Base-by-base conservation (phyloP, 2,888 invertebrate species). In the Rhimphoctona megacephalus region DNA sequence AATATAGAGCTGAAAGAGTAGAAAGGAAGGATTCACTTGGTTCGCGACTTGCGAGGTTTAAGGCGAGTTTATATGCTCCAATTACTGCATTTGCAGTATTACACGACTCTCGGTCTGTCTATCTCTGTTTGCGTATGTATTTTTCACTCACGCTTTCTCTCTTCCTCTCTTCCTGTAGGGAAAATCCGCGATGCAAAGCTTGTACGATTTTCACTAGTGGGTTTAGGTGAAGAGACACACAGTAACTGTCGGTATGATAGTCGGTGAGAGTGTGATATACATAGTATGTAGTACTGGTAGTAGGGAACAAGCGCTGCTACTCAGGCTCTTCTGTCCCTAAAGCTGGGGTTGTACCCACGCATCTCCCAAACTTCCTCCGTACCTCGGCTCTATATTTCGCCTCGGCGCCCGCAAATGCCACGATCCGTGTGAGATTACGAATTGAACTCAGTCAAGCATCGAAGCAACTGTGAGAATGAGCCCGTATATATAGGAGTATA, bases 61-160 rank as follows among this genome's bases (percentile, higher is more conserved):
- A 91, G 90, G 90, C 90, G 89, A 92, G 90, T 92, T 93, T 91
- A 92, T 72, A 79, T 91, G 92, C 91, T 90, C 91, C 92, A 92
- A 93, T 93, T 93, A 93, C 89, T 90, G 90, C 90, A 90, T 92
- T 93, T 92, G 90, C 91, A 90, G 90, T 87, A 92, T 91, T 90
- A 91, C 90, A 85, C 87, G 54, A 54, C 64, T 74, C 39, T 57
- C 43, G 36, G 57, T 57, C 11, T 25, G 39, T 57, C 74, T 39
- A 33, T 39, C 54, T 52, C 80, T 80, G 46, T 36, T 57, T 70
- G 46, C 76, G 33, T 30, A 61, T 61, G 30, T 61, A 17, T 30
- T 61, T 61, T 57, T 36, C 74, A 22, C 57, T 57, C 49, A 8
- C 66, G 14, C 39, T 36, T 17, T 52, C 78, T 69, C 17, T 36